These are phyloP conservation scores for Chaetogeoica ovagalla DNA, from an alignment of 2,888 invertebrate species.

Conservation along the genomic window DNA sequence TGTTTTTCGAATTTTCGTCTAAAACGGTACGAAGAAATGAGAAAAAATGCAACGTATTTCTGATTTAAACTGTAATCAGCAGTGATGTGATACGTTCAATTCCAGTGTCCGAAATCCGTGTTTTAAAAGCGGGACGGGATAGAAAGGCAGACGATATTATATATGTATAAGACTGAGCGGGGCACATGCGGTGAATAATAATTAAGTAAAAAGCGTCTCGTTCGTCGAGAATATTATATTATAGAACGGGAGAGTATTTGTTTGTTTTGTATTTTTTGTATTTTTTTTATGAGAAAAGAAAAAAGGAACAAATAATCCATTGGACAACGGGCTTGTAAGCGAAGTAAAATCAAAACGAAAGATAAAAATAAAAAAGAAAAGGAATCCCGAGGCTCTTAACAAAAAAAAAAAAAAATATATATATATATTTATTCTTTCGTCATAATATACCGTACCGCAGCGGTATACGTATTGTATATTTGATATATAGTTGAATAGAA, in stretches of 20 bases:
- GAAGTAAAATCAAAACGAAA: not conserved
- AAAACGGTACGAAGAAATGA: no score
- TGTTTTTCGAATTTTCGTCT: no score
- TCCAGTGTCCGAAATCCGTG: not conserved
- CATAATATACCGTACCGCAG: no score
- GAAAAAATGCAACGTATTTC: no score
- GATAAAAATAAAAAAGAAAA: not conserved
- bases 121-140: not conserved
- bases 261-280: conserved; percentile 20
- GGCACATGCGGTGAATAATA: conserved; percentile 10
- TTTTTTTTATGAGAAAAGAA: not conserved
- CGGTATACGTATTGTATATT: no score
- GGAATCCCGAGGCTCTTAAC: no score
- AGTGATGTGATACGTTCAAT: not conserved
- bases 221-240: not conserved
- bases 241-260: not conserved
- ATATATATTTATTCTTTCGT: no score
- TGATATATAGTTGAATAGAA: not conserved
- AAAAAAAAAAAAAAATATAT: no score
- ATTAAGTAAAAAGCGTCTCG: conserved; percentile 29
- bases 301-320: conserved; percentile 1
- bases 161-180: no score
- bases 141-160: not conserved
- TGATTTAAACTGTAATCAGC: no score
- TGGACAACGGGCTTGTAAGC: no score